Conservation (phyloP, 35 echinoderm and acorn worm species). For the Patiria miniata region DNA sequence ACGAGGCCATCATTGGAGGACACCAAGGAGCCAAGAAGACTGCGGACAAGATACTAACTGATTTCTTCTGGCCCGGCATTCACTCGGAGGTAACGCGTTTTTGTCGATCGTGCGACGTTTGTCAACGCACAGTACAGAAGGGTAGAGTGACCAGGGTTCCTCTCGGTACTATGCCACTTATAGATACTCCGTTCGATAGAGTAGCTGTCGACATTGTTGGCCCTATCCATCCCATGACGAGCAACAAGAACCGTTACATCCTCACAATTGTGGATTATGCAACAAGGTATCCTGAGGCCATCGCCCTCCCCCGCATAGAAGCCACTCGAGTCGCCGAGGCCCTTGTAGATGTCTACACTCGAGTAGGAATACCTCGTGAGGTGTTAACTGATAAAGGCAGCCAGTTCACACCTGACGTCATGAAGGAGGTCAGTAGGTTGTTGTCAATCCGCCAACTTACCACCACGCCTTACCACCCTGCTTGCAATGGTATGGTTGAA, state of each 20-base stretch:
- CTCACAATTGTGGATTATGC: conserved; percentile 54
- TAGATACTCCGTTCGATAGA: conserved; percentile 53
- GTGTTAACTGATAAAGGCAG: conserved; percentile 61
- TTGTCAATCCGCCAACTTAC: conserved; percentile 52
- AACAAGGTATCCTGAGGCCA: conserved; percentile 62
- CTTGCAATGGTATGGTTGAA: conserved; percentile 65
- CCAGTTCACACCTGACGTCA: conserved; percentile 42
- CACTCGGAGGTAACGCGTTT: conserved; percentile 35
- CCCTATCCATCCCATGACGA: conserved; percentile 49
- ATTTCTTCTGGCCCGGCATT: conserved; percentile 83
- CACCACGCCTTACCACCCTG: conserved; percentile 64
- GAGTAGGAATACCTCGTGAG: conserved; percentile 58
- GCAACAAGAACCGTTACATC: conserved; percentile 49
- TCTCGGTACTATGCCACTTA: conserved; percentile 49
- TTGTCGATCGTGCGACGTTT: conserved; percentile 71
- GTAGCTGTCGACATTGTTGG: conserved; percentile 70
- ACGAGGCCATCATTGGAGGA: conserved; percentile 67
- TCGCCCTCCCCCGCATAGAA: conserved; percentile 22
- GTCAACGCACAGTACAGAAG: conserved; percentile 62
- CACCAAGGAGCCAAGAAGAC: conserved; percentile 65
- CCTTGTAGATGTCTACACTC: conserved; percentile 48
- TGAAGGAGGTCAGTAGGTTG: conserved; percentile 39
- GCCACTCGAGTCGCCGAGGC: conserved; percentile 60
- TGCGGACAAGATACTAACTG: conserved; percentile 47
- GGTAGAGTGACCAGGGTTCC: conserved; percentile 59